Conservation (phyloP, 2,797 vertebrate species). For the Sciurus vulgaris region DNA sequence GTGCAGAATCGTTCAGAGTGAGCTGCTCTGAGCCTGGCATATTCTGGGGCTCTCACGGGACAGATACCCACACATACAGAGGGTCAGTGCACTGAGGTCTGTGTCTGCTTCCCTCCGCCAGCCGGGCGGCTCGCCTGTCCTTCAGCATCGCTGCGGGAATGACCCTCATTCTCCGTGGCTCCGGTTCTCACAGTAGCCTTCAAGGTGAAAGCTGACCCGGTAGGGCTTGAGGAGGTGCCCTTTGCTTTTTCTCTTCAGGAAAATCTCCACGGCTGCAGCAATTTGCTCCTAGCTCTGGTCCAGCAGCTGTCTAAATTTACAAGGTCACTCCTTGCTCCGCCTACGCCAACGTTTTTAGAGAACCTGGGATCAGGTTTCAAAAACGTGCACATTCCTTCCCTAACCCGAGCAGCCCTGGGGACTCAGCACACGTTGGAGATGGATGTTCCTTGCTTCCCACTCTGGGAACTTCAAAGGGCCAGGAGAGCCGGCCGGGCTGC, state of each 20-base stretch:
- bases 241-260: constrained; percentile 83
- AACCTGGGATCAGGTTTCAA: constrained; percentile 89
- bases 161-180: neutral
- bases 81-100: rapidly evolving
- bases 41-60: neutral
- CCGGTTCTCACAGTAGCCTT: constrained; percentile 58
- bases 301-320: constrained; percentile 90
- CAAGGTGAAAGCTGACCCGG: constrained; percentile 81
- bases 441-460: constrained; percentile 87
- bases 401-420: constrained; percentile 88
- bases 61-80: rapidly evolving
- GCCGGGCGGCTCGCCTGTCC: neutral
- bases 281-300: constrained; percentile 87
- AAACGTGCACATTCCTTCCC: constrained; percentile 88
- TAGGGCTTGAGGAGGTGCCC: constrained; percentile 79
- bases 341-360: constrained; percentile 86
- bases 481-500: constrained; percentile 83
- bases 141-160: rapidly evolving
- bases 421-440: constrained; percentile 86
- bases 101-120: neutral
- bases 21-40: rapidly evolving
- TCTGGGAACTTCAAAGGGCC: constrained; percentile 88
- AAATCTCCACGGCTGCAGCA: constrained; percentile 85
- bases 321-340: constrained; percentile 87
- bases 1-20: rapidly evolving